Conservation (phyloP, 2,113 vertebrate species). For the Hirundichthys speculiger region DNA sequence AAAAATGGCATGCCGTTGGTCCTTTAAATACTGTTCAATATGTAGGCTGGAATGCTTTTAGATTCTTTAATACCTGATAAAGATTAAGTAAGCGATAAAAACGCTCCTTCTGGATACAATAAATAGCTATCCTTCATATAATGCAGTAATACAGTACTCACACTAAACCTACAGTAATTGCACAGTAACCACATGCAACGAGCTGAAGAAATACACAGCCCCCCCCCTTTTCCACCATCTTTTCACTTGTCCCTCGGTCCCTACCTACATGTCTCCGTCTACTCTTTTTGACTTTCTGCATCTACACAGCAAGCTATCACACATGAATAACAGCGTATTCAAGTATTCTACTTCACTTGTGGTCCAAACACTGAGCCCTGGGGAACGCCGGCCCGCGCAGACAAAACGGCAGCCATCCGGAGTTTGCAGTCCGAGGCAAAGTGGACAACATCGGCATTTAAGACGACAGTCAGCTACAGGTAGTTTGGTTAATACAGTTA, state of each 20-base stretch:
- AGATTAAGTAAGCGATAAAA: constrained; percentile 65
- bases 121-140: constrained; percentile 81
- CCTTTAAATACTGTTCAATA: constrained; percentile 78
- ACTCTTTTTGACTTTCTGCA: constrained; percentile 52
- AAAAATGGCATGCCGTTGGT: constrained; percentile 73
- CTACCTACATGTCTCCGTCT: constrained; percentile 55
- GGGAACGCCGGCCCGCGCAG: constrained; percentile 36
- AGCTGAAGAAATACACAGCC: constrained; percentile 40
- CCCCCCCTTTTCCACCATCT: not conserved
- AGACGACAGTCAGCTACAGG: constrained; percentile 59
- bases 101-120: constrained; percentile 74
- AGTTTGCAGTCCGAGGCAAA: constrained; percentile 74
- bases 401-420: constrained; percentile 35
- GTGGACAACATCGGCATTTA: constrained; percentile 48
- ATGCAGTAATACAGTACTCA: constrained; percentile 80
- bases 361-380: constrained; percentile 49
- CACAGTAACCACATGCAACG: constrained; percentile 77
- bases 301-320: constrained; percentile 18
- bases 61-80: constrained; percentile 81
- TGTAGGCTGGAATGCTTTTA: constrained; percentile 79
- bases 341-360: constrained; percentile 37
- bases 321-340: constrained; percentile 25
- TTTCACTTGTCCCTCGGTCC: constrained; percentile 36
- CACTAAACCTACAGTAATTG: constrained; percentile 84
- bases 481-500: constrained; percentile 78